Base-by-base conservation (phyloP, 1,140 invertebrate species). In the Lamellibrachia luymesi region DNA sequence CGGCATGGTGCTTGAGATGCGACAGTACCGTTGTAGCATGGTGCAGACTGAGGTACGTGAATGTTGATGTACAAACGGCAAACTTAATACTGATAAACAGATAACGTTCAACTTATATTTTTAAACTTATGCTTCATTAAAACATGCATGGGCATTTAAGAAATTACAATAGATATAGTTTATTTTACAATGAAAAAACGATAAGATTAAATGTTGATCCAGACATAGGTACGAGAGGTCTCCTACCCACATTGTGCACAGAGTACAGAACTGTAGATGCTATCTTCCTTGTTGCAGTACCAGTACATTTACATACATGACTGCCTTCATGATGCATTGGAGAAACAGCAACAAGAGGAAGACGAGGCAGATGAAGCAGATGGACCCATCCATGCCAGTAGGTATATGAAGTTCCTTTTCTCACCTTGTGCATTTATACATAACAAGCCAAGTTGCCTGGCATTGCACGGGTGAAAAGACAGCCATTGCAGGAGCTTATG, bases 11-110 rank as follows among this genome's bases (percentile, higher is more conserved):
- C 98, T 98, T 96, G 98, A 98, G 94, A 99, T 99, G 98, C 97
- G 99, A 90, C 98, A 98, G 96, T 98, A 99, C 96, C 97, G 99
- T 92, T 98, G 99, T 10, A 99, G 98, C 98, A 99, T 99, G 99
- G 99, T 99, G 27, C 97, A 97, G 94, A 97, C 97, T 93, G 97
- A 97, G 92, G 93, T 93, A 64, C 5, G 49, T 91, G 17, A 22
- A n/a, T 91, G 17, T 49, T 17, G 91, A 17, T 17, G 91, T 38
- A n/a, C n/a, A 0, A 90, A 90, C 1, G 80, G 80, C 17, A 90
- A 17, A 90, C 80, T 90, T 22, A 90, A 90, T 17, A n/a, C 17
- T 22, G 80, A 90, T n/a, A 90, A 90, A 17, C 17, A 22, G 17
- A 90, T 90, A 38, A 38, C 38, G 38, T 38, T 38, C 38, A 38